Base-by-base conservation (phyloP, 2,888 invertebrate genomes). In the Chamaedrilus cognettii region DNA sequence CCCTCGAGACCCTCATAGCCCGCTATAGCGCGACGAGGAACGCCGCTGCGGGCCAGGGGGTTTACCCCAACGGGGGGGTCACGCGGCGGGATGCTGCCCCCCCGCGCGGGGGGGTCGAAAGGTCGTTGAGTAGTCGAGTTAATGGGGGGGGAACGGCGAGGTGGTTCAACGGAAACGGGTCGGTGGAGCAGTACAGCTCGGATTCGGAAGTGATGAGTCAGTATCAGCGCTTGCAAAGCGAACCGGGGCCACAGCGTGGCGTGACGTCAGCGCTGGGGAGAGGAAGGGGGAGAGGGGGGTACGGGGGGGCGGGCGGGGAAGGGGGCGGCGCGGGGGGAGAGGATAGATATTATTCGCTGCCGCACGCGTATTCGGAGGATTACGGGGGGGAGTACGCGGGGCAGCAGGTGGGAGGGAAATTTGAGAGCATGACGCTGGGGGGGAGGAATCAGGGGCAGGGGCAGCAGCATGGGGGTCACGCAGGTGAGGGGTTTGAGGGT, bases 121-220 rank as follows among this genome's bases (percentile, higher is more conserved):
- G 19, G 7, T 42, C 42, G 7, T 42, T 42, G 19, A 19, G 42
- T 11, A 7, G 11, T 42, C 26, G n/a, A 30, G 35, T 15, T 50
- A 65, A 30, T 65, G 65, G 65, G 5, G n/a, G n/a, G n/a, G n/a
- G n/a, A n/a, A 33, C 19, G 56, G 35, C 26, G 42, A 32, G 28
- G 28, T 30, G 11, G 28, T 33, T 59, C 26, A 42, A 57, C 50
- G 34, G 65, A 4, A n/a, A n/a, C n/a, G n/a, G n/a, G n/a, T n/a
- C n/a, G n/a, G 34, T 81, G 3, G 83, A 83, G 64, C 82, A 82
- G 86, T 96, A 81, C 84, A 95, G 95, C 31, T 96, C 96, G 60
- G 96, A 96, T 81, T 96, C 96, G 0, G 96, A 97, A 86, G 92
- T 82, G 23, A 72, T 79, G 23, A 70, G 65, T 5, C 32, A 35